Conservation (phyloP, 1,140 invertebrate genomes). For the Hyposmocoma kahamanoa region DNA sequence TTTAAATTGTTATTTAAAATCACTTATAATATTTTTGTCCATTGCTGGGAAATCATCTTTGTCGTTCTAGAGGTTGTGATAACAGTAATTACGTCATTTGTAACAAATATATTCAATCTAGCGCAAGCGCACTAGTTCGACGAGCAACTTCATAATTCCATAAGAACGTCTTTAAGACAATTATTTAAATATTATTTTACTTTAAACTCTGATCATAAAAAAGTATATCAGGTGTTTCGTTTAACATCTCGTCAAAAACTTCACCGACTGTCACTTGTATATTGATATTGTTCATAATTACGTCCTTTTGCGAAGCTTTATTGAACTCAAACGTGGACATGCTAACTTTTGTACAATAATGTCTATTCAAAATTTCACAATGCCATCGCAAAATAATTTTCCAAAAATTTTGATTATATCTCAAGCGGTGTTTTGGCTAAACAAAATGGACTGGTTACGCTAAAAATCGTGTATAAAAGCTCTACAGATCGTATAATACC, state of each 20-base stretch:
- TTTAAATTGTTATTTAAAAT: conserved; percentile 9
- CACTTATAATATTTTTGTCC: too few relatives aligned
- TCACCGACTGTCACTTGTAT: too few relatives aligned
- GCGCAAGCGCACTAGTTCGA: conserved; percentile 35
- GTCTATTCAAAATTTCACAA: conserved; percentile 53
- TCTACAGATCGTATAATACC: conserved; percentile 68
- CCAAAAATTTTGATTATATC: conserved; percentile 55
- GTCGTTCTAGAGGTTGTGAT: conserved; percentile 38
- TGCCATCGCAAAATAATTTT: conserved; percentile 68
- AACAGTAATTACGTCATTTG: conserved; percentile 33
- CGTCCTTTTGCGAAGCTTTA: conserved; percentile 47
- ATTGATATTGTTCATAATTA: too few relatives aligned
- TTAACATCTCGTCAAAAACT: too few relatives aligned
- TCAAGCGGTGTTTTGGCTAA: conserved; percentile 68
- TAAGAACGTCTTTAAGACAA: conserved; percentile 51
- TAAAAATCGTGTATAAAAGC: conserved; percentile 71
- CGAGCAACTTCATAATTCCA: conserved; percentile 27
- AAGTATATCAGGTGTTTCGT: conserved; percentile 31
- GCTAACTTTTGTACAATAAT: conserved; percentile 35
- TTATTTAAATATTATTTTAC: conserved; percentile 39
- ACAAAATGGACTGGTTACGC: conserved; percentile 69
- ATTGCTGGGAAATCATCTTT: conserved; percentile 38
- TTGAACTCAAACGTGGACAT: conserved; percentile 35
- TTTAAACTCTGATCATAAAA: conserved; percentile 42
- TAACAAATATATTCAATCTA: conserved; percentile 37